Evolutionary conservation across 2,113 vertebrate species (phyloP), one percentile per base, ranked within the genome.

Genomic region (Redunca redunca): DNA sequence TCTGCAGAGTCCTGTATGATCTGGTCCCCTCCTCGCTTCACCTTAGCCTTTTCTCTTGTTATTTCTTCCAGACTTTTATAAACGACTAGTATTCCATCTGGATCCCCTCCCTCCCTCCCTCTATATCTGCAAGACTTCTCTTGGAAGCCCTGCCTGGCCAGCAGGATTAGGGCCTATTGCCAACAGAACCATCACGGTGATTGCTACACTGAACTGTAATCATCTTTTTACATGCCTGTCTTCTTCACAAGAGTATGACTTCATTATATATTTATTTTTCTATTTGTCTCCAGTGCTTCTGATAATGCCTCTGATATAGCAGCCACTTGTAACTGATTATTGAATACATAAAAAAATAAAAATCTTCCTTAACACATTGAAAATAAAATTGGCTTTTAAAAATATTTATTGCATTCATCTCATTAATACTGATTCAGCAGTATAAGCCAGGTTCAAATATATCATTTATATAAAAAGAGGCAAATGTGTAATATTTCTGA

Each of bases 381-480:
- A 94, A 92, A 74, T 93, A 84, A 28, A 52, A 98, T 64, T 52
- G 57, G 14, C 77, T 90, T 92, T 28, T 26, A n/a, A 57, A 97
- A 93, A 82, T 43, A 95, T 92, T 92, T 94, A 92, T 92, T 90
- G 92, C 85, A 85, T 94, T 83, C 30, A 50, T 55, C 53, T 64
- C 25, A 91, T 83, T 94, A 96, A 94, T 93, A 96, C 71, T 94
- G 91, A 85, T 62, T 81, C 64, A 89, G n/a, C 9, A 58, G 28
- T 67, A 19, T 15, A 53, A 33, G n/a, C 86, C 77, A 95, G 43
- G 19, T 26, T 40, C 11, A 46, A 94, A 77, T n/a, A 50, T 4
- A 36, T 48, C 94, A 85, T 55, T 88, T 84, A 94, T 91, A 82
- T 91, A 78, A 91, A 95, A 92, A 86, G 33, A 89, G 71, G 48